Evolutionary conservation across 2,113 vertebrate species (phyloP).

Genomic region (Choloepus hoffmanni): DNA sequence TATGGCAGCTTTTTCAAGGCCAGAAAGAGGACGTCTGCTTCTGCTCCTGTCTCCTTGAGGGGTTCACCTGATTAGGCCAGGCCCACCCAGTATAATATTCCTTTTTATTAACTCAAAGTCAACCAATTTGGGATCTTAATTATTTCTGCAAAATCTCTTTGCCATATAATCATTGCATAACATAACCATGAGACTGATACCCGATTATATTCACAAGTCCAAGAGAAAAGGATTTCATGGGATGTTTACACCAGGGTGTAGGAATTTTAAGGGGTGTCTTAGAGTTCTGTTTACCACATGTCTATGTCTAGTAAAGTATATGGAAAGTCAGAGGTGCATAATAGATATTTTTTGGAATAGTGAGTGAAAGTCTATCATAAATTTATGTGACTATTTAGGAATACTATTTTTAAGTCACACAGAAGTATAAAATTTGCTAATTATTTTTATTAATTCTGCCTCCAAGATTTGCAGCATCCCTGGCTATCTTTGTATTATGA

Average conservation of each 20-base stretch:
- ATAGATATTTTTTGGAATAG: neutral
- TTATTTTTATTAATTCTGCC: neutral
- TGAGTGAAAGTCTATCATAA: neutral
- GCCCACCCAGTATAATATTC: neutral
- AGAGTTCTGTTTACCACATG: neutral
- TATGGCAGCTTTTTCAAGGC: too few species aligned
- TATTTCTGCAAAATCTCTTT: neutral
- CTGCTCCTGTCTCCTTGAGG: neutral
- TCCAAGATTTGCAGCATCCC: neutral
- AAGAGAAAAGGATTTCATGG: neutral
- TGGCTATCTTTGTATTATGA: neutral
- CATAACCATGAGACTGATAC: neutral
- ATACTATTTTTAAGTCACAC: neutral
- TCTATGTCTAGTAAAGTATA: neutral
- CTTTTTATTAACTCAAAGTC: neutral
- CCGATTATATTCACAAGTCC: neutral
- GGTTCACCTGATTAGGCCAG: neutral
- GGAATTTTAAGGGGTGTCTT: neutral
- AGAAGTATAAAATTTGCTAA: neutral
- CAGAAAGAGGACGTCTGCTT: neutral
- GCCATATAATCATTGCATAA: neutral
- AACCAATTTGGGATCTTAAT: neutral
- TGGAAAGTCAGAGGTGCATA: neutral
- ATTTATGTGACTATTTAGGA: neutral
- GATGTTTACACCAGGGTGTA: too few species aligned